A percentile compares a stretch with the other conserved stretches of the same genome.
phyloP scores from a whole-genome alignment of 2,797 vertebrate genomes.

The Pantherophis vulpinus region DNA sequence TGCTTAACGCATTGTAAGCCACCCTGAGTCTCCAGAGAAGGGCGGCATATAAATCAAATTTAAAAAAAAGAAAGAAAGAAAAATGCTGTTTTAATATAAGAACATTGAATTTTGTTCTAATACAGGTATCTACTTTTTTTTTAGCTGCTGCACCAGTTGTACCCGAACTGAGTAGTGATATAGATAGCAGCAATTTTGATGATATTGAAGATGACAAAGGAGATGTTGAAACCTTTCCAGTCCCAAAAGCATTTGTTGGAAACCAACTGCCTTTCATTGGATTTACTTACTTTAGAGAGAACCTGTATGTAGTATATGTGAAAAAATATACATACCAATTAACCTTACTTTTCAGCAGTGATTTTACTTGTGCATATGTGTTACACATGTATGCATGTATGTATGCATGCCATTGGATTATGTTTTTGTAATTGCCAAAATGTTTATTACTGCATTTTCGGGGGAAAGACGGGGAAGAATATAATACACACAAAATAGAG shows the following conservation, averaged over 20 bases:
- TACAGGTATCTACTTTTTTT: not conserved
- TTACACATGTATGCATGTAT: not conserved
- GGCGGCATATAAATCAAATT: no score
- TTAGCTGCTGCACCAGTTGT: slow-evolving; percentile 93
- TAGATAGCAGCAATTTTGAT: slow-evolving; percentile 98
- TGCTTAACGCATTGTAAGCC: no score
- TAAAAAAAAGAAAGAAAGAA: not conserved
- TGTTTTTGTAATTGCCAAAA: not conserved
- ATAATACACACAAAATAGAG: not conserved
- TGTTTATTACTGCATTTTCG: not conserved
- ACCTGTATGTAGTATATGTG: slow-evolving; percentile 81
- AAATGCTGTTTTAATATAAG: not conserved
- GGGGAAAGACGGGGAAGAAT: not conserved
- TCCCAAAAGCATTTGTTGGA: slow-evolving; percentile 95
- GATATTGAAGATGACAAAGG: slow-evolving; percentile 98
- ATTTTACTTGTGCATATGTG: not conserved
- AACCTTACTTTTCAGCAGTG: not conserved
- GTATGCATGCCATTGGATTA: not conserved
- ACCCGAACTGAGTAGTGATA: slow-evolving; percentile 95
- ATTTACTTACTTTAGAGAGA: slow-evolving; percentile 97
- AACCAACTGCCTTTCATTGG: slow-evolving; percentile 98
- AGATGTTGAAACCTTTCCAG: slow-evolving; percentile 94
- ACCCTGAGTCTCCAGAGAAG: no score
- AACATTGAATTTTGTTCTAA: not conserved
- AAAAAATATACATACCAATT: not conserved